Percentiles rank a stretch among this genome's conserved stretches.
Conservation (phyloP, 2,797 vertebrate species). For the Petrocephalus sullivani region DNA sequence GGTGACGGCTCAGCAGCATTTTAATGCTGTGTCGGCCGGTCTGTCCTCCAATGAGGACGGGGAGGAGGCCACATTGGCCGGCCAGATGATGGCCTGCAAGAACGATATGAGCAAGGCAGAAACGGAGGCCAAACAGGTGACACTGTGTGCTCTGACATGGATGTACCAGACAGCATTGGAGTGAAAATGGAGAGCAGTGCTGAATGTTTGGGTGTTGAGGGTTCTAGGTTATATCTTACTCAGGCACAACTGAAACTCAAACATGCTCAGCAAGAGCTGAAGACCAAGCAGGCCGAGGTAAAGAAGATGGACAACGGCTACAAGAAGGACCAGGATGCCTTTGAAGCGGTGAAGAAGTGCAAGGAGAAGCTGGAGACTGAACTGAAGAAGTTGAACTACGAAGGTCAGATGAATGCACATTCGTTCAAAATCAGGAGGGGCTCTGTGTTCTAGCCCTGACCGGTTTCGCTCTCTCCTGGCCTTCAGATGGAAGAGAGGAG, state of each 20-base stretch:
- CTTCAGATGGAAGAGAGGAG: conserved; percentile 77
- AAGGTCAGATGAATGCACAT: conserved; percentile 61
- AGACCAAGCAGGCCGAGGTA: conserved; percentile 80
- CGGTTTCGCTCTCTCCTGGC: background rate
- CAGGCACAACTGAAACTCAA: conserved; percentile 90
- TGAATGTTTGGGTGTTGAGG: background rate
- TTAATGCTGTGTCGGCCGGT: conserved; percentile 84
- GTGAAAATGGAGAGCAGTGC: background rate
- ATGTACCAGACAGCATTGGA: background rate
- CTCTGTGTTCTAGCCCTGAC: background rate
- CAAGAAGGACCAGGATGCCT: conserved; percentile 72
- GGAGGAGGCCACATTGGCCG: conserved; percentile 78
- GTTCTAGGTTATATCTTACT: background rate
- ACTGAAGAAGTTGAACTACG: conserved; percentile 76
- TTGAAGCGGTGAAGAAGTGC: conserved; percentile 65
- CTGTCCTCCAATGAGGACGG: conserved; percentile 81
- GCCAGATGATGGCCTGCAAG: conserved; percentile 91
- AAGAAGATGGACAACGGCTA: conserved; percentile 86
- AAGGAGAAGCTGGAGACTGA: conserved; percentile 72
- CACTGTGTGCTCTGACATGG: background rate
- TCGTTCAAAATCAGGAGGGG: too few relatives aligned
- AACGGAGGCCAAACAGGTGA: conserved; percentile 89
- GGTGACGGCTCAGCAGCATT: conserved; percentile 76
- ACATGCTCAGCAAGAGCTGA: conserved; percentile 80
- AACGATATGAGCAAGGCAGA: conserved; percentile 87